These are phyloP conservation scores for Epinephelus moara DNA, from an alignment of 2,113 vertebrate species.

Conservation along the genomic window DNA sequence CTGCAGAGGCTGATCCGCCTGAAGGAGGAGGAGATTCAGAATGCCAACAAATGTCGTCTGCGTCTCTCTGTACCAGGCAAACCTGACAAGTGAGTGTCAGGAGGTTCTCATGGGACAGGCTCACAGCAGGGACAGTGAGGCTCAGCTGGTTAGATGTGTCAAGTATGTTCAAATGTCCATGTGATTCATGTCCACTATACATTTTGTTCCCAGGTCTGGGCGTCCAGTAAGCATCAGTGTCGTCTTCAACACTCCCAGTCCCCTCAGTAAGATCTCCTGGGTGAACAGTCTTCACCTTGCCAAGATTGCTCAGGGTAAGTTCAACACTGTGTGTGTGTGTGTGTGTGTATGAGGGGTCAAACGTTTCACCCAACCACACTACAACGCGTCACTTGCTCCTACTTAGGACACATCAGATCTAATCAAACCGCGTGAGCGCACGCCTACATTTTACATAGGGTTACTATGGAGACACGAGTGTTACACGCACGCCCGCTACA, in stretches of 20 bases:
- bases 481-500: too few relatives aligned
- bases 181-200: not conserved
- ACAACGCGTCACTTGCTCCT: too few relatives aligned
- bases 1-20: conserved; percentile 63
- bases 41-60: conserved; percentile 60
- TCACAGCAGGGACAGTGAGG: not conserved
- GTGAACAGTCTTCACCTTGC: conserved; percentile 49
- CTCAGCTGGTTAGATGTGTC: not conserved
- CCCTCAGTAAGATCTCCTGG: conserved; percentile 57
- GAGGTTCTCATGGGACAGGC: not conserved
- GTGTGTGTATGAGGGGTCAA: not conserved
- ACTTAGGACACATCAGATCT: too few relatives aligned
- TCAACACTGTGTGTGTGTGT: not conserved
- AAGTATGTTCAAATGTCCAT: not conserved
- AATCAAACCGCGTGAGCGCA: too few relatives aligned
- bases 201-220: conserved; percentile 24
- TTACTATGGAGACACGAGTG: too few relatives aligned
- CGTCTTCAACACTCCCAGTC: conserved; percentile 58
- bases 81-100: conserved; percentile 57
- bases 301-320: conserved; percentile 51
- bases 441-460: too few relatives aligned
- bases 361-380: too few relatives aligned
- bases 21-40: conserved; percentile 70
- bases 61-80: conserved; percentile 55
- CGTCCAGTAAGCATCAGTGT: conserved; percentile 50